These are phyloP conservation scores for Enhydra lutris DNA, from an alignment of 2,113 vertebrate genomes.

Conservation along the genomic window DNA sequence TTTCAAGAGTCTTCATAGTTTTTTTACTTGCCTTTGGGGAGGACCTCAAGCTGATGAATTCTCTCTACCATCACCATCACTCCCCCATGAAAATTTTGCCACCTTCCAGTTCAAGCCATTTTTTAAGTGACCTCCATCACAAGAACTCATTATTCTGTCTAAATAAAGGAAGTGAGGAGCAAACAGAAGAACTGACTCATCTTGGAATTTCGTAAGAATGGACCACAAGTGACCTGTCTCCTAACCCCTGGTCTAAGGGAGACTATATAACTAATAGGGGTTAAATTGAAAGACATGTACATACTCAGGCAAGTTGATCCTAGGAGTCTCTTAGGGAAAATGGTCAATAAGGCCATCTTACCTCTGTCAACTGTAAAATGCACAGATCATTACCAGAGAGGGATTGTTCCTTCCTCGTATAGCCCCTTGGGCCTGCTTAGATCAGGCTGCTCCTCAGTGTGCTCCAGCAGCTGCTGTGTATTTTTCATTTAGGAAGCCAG, in stretches of 20 bases:
- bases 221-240: neutral
- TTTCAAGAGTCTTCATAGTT: neutral
- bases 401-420: neutral
- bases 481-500: neutral
- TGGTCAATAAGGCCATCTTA: constrained; percentile 53
- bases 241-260: neutral
- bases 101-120: neutral
- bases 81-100: neutral
- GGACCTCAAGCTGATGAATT: neutral
- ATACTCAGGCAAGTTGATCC: neutral
- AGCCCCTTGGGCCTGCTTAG: neutral
- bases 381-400: constrained; percentile 15
- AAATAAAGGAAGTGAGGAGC: neutral
- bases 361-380: constrained; percentile 24
- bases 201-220: neutral
- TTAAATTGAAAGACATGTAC: constrained; percentile 17
- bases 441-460: neutral
- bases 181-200: neutral
- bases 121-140: neutral
- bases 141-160: neutral
- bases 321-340: constrained; percentile 11
- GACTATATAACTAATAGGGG: neutral
- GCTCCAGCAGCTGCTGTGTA: neutral
- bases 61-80: fast-evolving
- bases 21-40: neutral